Base-by-base conservation (phyloP, 2,797 vertebrate species). In the Falco concolor region DNA sequence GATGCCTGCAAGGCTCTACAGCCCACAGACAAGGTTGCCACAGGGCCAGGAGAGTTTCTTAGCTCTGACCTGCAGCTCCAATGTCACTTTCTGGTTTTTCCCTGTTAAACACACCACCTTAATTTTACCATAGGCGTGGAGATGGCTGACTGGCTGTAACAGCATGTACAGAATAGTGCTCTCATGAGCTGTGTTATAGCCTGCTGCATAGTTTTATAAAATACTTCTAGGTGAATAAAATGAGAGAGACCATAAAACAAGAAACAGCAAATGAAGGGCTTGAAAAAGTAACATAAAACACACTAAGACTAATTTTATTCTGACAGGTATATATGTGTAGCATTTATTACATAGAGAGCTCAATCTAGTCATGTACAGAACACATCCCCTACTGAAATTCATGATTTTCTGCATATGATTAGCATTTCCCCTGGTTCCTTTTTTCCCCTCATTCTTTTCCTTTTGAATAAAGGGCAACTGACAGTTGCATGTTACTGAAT, bases 381-480 rank as follows among this genome's bases (percentile, higher is more conserved):
- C 38, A 38, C 64, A 83, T 59, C 9, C 52, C 28, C 44, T 83
- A 21, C 74, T 68, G 61, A 94, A 91, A 89, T 70, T 84, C 75
- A 65, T 67, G 9, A 42, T 78, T 82, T 94, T 92, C 81, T 78
- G 84, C 57, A 40, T 87, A 44, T 13, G 21, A 90, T 95, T 83
- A 81, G 42, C 40, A 22, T 68, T 60, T 64, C 19, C 50, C 44
- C 36, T 34, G 34, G 5, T 59, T 80, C 28, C 44, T 49, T 45
- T 6, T 52, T 36, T 13, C 2, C n/a, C 36, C 10, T 17, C n/a
- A 25, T 81, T 93, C 64, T 96, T 87, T 86, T 45, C 17, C 90
- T 87, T 87, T 84, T 93, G 84, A 91, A 93, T 94, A 90, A 83
- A 90, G 78, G 75, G 56, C 84, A 86, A 75, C 85, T 93, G 91